Base-by-base conservation (phyloP, 2,113 vertebrate genomes). In the Hemibagrus wyckioides region DNA sequence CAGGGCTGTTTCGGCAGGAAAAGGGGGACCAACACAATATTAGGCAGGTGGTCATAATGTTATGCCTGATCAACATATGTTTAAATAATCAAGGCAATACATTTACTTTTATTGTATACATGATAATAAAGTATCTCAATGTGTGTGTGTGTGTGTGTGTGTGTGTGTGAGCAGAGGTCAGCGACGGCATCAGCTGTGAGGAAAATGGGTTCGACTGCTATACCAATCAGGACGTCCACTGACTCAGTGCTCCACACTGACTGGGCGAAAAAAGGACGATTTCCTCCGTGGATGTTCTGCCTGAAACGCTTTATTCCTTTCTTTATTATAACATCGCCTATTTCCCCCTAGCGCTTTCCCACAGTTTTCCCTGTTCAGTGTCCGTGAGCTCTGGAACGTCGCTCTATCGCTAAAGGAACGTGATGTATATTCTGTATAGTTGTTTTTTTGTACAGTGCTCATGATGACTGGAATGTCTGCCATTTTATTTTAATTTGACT, bases 151-250 rank as follows among this genome's bases (percentile, higher is more conserved):
- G 59, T 65, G 61, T 83, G 82, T 67, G 81, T 83, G 81, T 63
- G 61, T 23, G 59, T 28, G 17, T 65, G 36, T 23, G 5, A 23
- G 17, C 93, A 99, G 98, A 99, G 95, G 97, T 99, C 92, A 96
- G 97, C 89, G 97, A 94, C 0, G 97, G 97, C 0, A 93, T 96
- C 86, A 95, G 95, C 91, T 85, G 93, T 83, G 94, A 99, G 0
- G 97, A 98, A 86, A 97, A 96, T 0, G 96, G 96, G 80, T 97
- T 94, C 0, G 94, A 97, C 89, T 95, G 92, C 67, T 99, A 95
- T n/a, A 92, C 94, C 91, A 97, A 96, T 21, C 94, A 95, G 82
- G 86, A 92, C 73, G 79, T 95, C 44, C 94, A 96, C 56, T 90
- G 92, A 95, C 82, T 33, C 57, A 4, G 36, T 30, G 25, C 50